Evolutionary conservation across 1,140 invertebrate species (phyloP).

Genomic region (Hycleus phaleratus): DNA sequence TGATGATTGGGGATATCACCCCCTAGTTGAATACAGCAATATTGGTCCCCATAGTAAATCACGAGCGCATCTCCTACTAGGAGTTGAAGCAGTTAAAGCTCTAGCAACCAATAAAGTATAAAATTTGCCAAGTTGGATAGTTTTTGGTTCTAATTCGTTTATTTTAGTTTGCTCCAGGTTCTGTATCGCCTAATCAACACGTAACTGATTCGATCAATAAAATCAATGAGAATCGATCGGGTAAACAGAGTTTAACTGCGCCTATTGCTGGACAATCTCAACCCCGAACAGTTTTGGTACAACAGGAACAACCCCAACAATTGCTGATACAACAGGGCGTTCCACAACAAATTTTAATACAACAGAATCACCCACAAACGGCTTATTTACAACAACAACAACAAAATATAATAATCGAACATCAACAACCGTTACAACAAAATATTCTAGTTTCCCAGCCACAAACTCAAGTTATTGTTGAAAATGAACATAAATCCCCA

Average conservation of each 20-base stretch:
- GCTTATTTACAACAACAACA: not conserved
- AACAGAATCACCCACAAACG: not conserved
- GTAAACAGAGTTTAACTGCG: not conserved
- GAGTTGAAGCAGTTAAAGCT: slow-evolving; percentile 44
- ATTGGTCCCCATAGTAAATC: slow-evolving; percentile 39
- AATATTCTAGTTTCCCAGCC: not conserved
- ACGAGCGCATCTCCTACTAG: slow-evolving; percentile 47
- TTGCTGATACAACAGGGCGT: not conserved
- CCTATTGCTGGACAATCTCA: slow-evolving; percentile 1
- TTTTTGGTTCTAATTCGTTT: not conserved
- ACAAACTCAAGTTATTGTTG: not conserved
- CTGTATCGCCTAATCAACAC: slow-evolving; percentile 1
- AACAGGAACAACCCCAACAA: slow-evolving; percentile 8
- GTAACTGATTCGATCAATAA: slow-evolving; percentile 4
- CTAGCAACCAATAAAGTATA: slow-evolving; percentile 1
- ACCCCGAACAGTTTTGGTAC: slow-evolving; percentile 2
- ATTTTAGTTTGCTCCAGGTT: slow-evolving; percentile 2
- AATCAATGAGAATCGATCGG: not conserved
- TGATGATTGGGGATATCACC: slow-evolving; percentile 57
- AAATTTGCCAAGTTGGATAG: not conserved
- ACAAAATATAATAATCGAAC: not conserved
- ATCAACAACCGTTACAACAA: slow-evolving; percentile 1
- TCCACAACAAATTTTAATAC: not conserved
- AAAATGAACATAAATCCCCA: too few relatives aligned
- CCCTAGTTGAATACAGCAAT: slow-evolving; percentile 48